Conservation (phyloP, 2,888 invertebrate genomes). For the Eumerus sabulonum region DNA sequence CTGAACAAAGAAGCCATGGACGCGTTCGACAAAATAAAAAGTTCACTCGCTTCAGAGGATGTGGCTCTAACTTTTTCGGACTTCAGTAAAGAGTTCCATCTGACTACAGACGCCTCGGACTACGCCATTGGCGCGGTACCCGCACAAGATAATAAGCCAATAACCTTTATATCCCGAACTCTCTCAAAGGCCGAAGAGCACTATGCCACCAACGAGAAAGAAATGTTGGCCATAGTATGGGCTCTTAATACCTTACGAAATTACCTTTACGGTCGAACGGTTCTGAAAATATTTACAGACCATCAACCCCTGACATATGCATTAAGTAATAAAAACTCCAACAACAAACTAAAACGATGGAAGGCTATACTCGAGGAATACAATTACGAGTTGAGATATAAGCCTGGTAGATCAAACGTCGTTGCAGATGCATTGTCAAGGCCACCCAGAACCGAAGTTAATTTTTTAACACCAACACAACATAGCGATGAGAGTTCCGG, state of each 20-base stretch:
- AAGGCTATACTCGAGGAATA: constrained; percentile 6
- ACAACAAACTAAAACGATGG: neutral
- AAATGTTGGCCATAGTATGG: constrained; percentile 19
- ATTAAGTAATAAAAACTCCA: neutral
- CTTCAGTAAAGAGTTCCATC: too few relatives aligned
- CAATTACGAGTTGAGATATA: constrained; percentile 10
- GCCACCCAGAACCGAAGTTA: neutral
- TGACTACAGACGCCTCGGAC: neutral
- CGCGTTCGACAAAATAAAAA: too few relatives aligned
- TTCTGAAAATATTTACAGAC: neutral
- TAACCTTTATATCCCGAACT: neutral
- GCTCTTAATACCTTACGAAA: constrained; percentile 2
- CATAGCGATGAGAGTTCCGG: constrained; percentile 35
- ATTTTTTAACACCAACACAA: neutral
- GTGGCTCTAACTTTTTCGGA: too few relatives aligned
- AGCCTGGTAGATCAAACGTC: neutral
- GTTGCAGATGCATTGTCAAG: constrained; percentile 31
- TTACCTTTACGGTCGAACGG: neutral
- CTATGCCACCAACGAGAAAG: neutral
- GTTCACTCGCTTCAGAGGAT: too few relatives aligned
- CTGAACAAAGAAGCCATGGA: too few relatives aligned
- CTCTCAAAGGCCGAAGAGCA: neutral
- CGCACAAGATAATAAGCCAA: neutral
- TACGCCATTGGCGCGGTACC: neutral
- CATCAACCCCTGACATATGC: constrained; percentile 5